A percentile compares a stretch with the other conserved stretches of the same genome.
Evolutionary conservation across 2,113 vertebrate species (phyloP).

Genomic region (Eptesicus fuscus): DNA sequence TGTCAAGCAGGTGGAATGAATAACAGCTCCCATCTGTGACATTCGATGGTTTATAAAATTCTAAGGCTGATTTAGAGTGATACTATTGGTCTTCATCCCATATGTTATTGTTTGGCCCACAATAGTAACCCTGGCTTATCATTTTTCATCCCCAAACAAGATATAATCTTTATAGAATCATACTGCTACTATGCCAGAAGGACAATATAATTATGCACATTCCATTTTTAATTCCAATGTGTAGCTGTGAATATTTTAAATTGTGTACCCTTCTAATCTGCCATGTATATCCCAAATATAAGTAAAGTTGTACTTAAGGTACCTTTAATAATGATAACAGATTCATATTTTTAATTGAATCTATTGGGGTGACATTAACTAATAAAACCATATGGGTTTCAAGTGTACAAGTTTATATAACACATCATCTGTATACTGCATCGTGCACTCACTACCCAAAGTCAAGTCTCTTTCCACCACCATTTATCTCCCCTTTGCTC

Average conservation of each 20-base stretch:
- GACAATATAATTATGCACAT: slow-evolving; percentile 43
- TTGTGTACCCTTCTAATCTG: not conserved
- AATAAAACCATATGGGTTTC: not conserved
- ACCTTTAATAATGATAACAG: not conserved
- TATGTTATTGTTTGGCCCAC: slow-evolving; percentile 29
- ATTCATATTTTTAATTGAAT: not conserved
- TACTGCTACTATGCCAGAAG: slow-evolving; percentile 25
- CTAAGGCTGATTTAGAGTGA: slow-evolving; percentile 29
- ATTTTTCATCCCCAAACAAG: slow-evolving; percentile 27
- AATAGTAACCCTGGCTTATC: slow-evolving; percentile 44
- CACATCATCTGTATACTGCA: not conserved
- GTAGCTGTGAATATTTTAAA: not conserved
- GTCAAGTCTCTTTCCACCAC: not conserved
- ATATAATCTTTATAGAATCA: slow-evolving; percentile 55
- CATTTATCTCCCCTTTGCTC: not conserved
- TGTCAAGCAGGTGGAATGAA: slow-evolving; percentile 48
- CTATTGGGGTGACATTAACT: too few species aligned
- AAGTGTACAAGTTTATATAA: not conserved
- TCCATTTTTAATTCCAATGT: slow-evolving; percentile 38
- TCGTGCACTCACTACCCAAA: not conserved
- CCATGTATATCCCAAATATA: not conserved
- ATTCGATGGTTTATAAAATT: slow-evolving; percentile 41
- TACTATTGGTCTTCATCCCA: slow-evolving; percentile 10
- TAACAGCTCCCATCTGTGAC: slow-evolving; percentile 42
- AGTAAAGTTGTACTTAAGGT: not conserved